A percentile compares a stretch with the other conserved stretches of the same genome.
Conservation (phyloP, 2,797 vertebrate genomes). For the Melanotaenia maccullochi region DNA sequence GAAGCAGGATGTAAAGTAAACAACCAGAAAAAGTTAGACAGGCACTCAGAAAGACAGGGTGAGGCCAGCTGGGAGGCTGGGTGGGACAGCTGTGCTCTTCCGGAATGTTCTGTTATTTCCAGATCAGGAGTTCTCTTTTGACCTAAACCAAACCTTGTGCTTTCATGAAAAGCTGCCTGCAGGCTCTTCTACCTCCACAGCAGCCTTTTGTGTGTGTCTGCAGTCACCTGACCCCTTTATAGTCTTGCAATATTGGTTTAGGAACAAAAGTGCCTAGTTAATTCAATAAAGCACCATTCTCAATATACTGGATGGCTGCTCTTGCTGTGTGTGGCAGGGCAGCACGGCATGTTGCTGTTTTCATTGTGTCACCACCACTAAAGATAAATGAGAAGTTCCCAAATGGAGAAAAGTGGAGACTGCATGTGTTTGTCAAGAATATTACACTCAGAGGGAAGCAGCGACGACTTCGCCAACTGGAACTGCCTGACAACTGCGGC, state of each 20-base stretch:
- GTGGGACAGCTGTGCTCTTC: conserved; percentile 71
- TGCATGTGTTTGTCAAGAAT: conserved; percentile 32
- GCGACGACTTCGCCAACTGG: conserved; percentile 8
- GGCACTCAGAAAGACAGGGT: conserved; percentile 32
- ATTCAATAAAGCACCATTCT: conserved; percentile 74
- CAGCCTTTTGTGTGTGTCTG: conserved; percentile 69
- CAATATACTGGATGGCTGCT: conserved; percentile 59
- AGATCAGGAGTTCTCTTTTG: conserved; percentile 84
- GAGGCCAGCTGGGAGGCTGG: conserved; percentile 68
- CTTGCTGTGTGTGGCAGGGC: conserved; percentile 61
- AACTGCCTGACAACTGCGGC: conserved; percentile 41
- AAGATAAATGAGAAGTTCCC: conserved; percentile 62
- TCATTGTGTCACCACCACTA: conserved; percentile 62
- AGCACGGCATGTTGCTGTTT: conserved; percentile 62
- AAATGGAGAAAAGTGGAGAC: conserved; percentile 40
- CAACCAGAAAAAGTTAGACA: conserved; percentile 27
- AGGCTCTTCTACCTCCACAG: conserved; percentile 62
- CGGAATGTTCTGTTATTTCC: conserved; percentile 83
- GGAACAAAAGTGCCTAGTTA: conserved; percentile 71
- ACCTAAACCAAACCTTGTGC: conserved; percentile 81
- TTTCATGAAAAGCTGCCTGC: conserved; percentile 70
- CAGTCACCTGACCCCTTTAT: conserved; percentile 69
- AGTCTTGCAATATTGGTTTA: conserved; percentile 72
- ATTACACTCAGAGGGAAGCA: conserved; percentile 23
- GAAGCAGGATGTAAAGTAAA: conserved; percentile 51